Evolutionary conservation across 2,797 vertebrate species (phyloP).

Genomic region (Typhlichthys subterraneus): DNA sequence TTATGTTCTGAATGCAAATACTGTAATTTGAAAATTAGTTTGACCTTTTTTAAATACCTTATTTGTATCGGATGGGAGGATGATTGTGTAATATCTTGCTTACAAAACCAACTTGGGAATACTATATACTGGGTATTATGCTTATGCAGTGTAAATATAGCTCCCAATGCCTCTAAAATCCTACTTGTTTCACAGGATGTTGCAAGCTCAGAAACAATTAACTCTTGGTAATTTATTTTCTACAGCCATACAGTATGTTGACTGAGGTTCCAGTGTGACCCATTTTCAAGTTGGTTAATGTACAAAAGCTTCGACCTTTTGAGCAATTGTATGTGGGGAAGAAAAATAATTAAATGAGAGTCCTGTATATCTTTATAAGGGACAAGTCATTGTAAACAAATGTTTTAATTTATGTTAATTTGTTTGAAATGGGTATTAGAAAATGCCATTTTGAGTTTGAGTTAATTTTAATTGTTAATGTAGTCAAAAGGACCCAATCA

Average conservation of each 20-base stretch:
- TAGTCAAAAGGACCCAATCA: too few relatives aligned
- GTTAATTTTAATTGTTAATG: too few relatives aligned
- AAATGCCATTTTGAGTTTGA: too few relatives aligned
- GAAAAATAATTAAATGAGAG: too few relatives aligned
- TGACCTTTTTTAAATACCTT: constrained; percentile 19
- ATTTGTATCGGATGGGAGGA: constrained; percentile 23
- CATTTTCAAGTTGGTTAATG: constrained; percentile 3
- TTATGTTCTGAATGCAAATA: constrained; percentile 33
- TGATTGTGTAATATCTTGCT: constrained; percentile 21
- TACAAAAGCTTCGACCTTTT: background rate
- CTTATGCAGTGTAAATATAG: constrained; percentile 2
- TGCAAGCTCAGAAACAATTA: background rate
- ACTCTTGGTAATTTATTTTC: background rate
- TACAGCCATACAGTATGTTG: background rate
- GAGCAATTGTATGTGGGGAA: too few relatives aligned
- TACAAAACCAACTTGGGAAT: constrained; percentile 10
- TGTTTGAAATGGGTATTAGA: too few relatives aligned
- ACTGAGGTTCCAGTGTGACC: background rate
- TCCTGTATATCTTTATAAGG: too few relatives aligned
- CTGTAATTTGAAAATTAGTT: constrained; percentile 40
- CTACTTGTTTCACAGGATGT: background rate
- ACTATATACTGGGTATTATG: constrained; percentile 15
- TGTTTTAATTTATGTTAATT: too few relatives aligned
- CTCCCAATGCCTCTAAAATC: too few relatives aligned
- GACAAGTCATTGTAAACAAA: too few relatives aligned